A percentile compares a stretch with the other conserved stretches of the same genome.
These are phyloP conservation scores for Axea sp. DNA, from an alignment of 2,888 invertebrate genomes.

Conservation along the genomic window DNA sequence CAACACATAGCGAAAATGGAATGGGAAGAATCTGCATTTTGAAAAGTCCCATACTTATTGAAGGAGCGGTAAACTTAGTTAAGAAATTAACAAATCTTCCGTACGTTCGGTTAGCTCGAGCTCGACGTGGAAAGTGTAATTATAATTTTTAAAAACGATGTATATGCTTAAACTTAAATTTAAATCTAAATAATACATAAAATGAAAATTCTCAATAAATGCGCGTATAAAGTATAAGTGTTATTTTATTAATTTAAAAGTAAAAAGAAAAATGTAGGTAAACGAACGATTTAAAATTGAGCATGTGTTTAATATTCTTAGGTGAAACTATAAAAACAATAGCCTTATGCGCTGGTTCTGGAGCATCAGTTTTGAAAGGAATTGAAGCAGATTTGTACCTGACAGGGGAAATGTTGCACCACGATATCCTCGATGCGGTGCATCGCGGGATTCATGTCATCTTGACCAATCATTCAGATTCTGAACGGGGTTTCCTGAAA, in stretches of 20 bases:
- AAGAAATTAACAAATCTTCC: conserved; percentile 86
- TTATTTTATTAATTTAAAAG: neutral
- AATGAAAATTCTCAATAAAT: neutral
- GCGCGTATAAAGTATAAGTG: too few species aligned
- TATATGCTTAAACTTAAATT: too few species aligned
- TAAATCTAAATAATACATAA: too few species aligned
- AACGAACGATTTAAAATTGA: too few species aligned
- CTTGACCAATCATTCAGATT: conserved; percentile 95
- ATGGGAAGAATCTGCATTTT: conserved; percentile 83
- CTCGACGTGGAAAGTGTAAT: conserved; percentile 76
- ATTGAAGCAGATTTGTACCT: conserved; percentile 89
- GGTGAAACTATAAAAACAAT: conserved; percentile 82
- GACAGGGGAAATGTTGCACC: conserved; percentile 97
- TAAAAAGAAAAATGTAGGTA: too few species aligned
- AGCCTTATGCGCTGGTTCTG: conserved; percentile 95
- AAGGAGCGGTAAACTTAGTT: conserved; percentile 83
- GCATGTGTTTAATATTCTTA: conserved; percentile 72
- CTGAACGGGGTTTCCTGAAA: conserved; percentile 92
- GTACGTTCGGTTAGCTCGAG: conserved; percentile 87
- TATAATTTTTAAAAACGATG: too few species aligned
- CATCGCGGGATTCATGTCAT: conserved; percentile 90
- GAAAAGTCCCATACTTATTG: conserved; percentile 80
- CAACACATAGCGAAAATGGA: conserved; percentile 77
- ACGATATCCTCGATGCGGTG: conserved; percentile 92
- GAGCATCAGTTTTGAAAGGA: conserved; percentile 87